These are phyloP conservation scores for Pontoporia blainvillei DNA, from an alignment of 2,113 vertebrate species.

Conservation along the genomic window DNA sequence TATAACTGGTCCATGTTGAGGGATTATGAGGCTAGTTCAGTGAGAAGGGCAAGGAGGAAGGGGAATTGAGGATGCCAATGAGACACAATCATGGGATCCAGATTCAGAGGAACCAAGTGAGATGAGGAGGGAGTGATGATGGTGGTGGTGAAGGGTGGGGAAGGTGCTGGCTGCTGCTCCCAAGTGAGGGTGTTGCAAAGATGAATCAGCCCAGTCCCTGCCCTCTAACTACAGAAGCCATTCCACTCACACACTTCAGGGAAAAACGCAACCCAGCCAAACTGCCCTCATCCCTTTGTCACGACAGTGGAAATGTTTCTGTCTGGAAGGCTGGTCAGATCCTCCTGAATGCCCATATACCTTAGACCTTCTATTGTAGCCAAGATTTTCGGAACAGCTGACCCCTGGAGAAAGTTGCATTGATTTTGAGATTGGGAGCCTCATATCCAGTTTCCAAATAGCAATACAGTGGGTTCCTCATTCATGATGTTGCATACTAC, in stretches of 20 bases:
- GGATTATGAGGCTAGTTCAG: neutral
- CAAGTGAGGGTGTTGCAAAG: neutral
- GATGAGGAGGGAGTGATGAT: neutral
- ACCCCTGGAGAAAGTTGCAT: neutral
- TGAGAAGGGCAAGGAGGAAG: neutral
- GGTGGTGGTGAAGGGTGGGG: neutral
- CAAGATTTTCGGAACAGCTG: constrained; percentile 42
- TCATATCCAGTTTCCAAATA: constrained; percentile 50
- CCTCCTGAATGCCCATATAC: constrained; percentile 40
- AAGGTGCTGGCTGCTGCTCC: neutral
- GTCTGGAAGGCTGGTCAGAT: neutral
- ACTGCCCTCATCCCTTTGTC: neutral
- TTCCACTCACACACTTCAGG: neutral
- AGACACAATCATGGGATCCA: neutral
- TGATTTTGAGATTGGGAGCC: constrained; percentile 56
- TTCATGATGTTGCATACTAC: constrained; percentile 49
- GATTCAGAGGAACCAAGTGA: neutral
- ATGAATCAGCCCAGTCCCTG: constrained; percentile 29
- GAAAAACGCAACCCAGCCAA: neutral
- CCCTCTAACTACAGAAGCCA: neutral
- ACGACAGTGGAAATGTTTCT: neutral
- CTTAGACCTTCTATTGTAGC: constrained; percentile 19
- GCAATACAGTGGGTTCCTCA: constrained; percentile 63
- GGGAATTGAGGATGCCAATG: neutral
- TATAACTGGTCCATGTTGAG: neutral